Conservation (phyloP, 2,113 vertebrate species). For the Corydoras sp. region DNA sequence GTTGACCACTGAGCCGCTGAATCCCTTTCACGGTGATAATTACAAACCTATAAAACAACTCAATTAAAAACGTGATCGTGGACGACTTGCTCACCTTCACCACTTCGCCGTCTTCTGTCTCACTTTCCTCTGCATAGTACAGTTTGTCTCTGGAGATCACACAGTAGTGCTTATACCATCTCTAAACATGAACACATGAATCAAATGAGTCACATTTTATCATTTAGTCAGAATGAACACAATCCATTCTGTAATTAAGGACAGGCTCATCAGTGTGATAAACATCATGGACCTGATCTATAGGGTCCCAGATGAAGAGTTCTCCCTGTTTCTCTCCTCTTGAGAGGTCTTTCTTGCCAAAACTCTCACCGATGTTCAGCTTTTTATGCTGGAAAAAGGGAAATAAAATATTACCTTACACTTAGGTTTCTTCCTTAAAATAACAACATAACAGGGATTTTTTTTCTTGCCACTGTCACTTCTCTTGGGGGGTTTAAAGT, state of each 20-base stretch:
- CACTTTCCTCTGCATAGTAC: conserved; percentile 89
- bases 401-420: too few relatives aligned
- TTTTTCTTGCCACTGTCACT: too few relatives aligned
- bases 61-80: too few relatives aligned
- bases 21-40: too few relatives aligned
- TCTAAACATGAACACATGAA: conserved; percentile 55
- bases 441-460: too few relatives aligned
- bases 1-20: too few relatives aligned
- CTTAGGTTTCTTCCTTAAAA: too few relatives aligned
- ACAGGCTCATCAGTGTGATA: not conserved
- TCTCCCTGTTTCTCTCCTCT: conserved; percentile 81
- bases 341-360: conserved; percentile 67
- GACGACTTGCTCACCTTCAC: conserved; percentile 60
- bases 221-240: too few relatives aligned
- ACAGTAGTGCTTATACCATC: conserved; percentile 91
- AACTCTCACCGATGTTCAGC: conserved; percentile 74
- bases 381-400: conserved; percentile 82
- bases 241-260: not conserved
- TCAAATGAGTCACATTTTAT: too few relatives aligned
- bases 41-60: not conserved
- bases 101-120: conserved; percentile 68
- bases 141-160: conserved; percentile 84
- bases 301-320: conserved; percentile 91
- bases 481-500: too few relatives aligned
- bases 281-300: conserved; percentile 78